Base-by-base conservation (phyloP, 2,888 invertebrate genomes). In the Oscheius sp. region DNA sequence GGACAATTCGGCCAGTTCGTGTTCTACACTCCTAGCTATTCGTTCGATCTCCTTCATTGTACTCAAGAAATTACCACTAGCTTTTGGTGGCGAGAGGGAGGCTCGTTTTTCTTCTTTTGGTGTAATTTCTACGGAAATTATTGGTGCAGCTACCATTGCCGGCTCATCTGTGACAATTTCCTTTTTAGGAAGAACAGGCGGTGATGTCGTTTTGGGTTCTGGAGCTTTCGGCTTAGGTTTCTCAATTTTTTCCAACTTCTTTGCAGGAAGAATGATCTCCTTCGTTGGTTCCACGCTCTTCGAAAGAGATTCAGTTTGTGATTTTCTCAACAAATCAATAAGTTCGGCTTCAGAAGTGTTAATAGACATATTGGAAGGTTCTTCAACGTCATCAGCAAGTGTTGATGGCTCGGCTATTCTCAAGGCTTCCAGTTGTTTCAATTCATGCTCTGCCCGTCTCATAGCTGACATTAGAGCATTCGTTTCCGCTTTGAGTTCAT, bases 11-110 rank as follows among this genome's bases (percentile, higher is more conserved):
- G 61, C 72, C 21, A 80, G 49, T 27, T 78, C 75, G 2, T 63
- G 52, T 56, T 80, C 80, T 2, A 80, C 78, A 72, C 73, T 58
- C 35, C 74, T 55, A 13, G 80, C 78, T 41, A 79, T 76, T 59
- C 59, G 61, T 41, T 77, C 80, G 23, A 78, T 69, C 41, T 80
- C 72, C 61, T 69, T 73, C 69, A 74, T 74, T 6, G 77, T 76
- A 25, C 69, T 71, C 16, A 52, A 21, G 46, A 70, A 70, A 12
- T 41, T n/a, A 3, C 18, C 6, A 35, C 1, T 52, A 46, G 63
- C 12, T 23, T 71, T 53, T 2, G 72, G 9, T 21, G 43, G 9
- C 5, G 13, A 16, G 23, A 21, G 23, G 23, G 55, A 55, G 3
- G 55, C 23, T 13, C 18, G n/a, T 18, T 49, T 49, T 49, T 49